Evolutionary conservation across 2,888 invertebrate species (phyloP).

Genomic region (Spodoptera picta): DNA sequence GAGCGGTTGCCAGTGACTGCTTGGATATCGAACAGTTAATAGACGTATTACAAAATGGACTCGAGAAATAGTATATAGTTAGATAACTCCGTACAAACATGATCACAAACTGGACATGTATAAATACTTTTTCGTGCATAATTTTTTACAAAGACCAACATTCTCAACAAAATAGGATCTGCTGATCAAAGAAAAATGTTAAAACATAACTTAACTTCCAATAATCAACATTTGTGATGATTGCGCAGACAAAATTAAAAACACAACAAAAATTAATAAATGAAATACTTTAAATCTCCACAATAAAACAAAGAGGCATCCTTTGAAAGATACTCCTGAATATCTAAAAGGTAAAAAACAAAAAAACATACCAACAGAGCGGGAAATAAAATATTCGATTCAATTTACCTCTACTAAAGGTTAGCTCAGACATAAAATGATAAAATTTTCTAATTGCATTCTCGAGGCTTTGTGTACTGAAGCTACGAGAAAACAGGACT

Average conservation of each 20-base stretch:
- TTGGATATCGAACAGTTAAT: no score
- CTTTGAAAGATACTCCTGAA: neutral
- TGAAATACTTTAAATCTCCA: neutral
- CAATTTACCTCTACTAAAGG: constrained; percentile 32
- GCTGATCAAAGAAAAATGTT: no score
- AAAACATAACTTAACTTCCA: no score
- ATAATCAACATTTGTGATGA: neutral
- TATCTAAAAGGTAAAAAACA: constrained; percentile 1
- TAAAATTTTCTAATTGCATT: constrained; percentile 43
- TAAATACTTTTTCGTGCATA: no score
- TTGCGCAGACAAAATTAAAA: neutral
- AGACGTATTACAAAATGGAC: no score
- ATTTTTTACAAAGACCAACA: no score
- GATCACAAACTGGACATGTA: no score
- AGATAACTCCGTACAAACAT: no score
- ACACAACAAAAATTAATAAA: no score
- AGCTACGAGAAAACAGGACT: constrained; percentile 14
- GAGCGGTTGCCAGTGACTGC: no score
- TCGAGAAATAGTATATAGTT: no score
- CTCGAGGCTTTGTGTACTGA: constrained; percentile 24
- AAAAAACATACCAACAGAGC: constrained; percentile 6
- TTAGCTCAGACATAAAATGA: constrained; percentile 30
- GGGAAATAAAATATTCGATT: constrained; percentile 12
- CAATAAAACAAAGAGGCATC: neutral
- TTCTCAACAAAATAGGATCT: no score